A percentile compares a stretch with the other conserved stretches of the same genome.
Conservation (phyloP, 2,888 invertebrate genomes). For the Apamea crenata region DNA sequence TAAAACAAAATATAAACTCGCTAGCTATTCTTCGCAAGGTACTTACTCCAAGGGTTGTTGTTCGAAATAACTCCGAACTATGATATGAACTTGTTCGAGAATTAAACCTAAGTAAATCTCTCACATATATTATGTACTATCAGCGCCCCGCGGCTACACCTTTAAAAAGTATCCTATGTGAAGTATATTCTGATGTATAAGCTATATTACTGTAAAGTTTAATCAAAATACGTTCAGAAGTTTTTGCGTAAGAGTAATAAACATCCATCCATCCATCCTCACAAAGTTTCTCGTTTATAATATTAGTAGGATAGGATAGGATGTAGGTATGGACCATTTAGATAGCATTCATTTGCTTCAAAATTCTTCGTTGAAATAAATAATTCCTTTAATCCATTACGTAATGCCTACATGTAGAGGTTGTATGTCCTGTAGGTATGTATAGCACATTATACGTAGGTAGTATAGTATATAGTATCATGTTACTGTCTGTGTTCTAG, state of each 20-base stretch:
- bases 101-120: conserved; percentile 41
- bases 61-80: conserved; percentile 46
- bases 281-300: too few species aligned
- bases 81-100: conserved; percentile 37
- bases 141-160: too few species aligned
- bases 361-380: conserved; percentile 12
- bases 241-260: too few species aligned
- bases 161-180: too few species aligned
- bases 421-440: background rate
- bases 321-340: background rate
- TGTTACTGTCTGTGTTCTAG: background rate
- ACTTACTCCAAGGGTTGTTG: conserved; percentile 38
- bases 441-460: too few species aligned
- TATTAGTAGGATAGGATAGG: too few species aligned
- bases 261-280: too few species aligned
- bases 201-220: too few species aligned
- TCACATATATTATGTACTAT: background rate
- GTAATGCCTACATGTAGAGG: background rate
- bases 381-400: conserved; percentile 8
- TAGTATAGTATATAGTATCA: background rate
- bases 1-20: conserved; percentile 54
- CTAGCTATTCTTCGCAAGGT: conserved; percentile 25
- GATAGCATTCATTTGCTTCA: conserved; percentile 14
- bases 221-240: too few species aligned
- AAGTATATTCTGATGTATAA: too few species aligned